Base-by-base conservation (phyloP, 2,888 invertebrate species). In the Leptinotarsa tumamoca region DNA sequence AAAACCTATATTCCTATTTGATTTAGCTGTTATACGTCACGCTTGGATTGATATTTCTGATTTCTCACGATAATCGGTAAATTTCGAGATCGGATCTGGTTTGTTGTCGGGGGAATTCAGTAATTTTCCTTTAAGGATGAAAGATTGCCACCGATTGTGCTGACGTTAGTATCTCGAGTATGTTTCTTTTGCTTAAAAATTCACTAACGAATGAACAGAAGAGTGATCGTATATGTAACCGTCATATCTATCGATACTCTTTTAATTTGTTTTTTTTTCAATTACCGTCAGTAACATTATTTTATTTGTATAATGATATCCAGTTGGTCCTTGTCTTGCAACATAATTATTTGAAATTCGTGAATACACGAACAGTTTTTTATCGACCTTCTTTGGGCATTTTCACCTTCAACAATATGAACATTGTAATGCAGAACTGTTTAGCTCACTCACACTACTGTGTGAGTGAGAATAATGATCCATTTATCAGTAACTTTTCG, bases 1-100 rank as follows among this genome's bases (percentile, higher is more conserved):
- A 66, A 72, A 70, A 70, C 49, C 61, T 33, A 49, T 43, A 49
- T 70, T 70, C 18, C 70, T 70, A 58, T 70, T 70, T 58, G 70
- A 70, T 70, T 70, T 70, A 70, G 70, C 58, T 58, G 70, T 70
- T 70, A 49, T 43, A 70, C 58, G 70, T 70, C 58, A 70, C 58
- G 70, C 58, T 49, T 58, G 70, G 23, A 70, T 70, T 70, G 17
- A 23, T 70, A 58, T 58, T 70, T 49, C 23, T 50, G 58, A 43
- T 58, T 70, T 70, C 70, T 70, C 70, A 70, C 70, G 70, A 70
- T 70, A 58, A 70, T 58, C 56, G 49, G 70, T 21, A 23, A 70
- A 70, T 63, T 63, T 63, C 63, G 33, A 63, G 63, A 63, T 63
- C 63, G 63, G 63, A 63, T 63, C 63, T 63, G 43, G 43, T 43